Evolutionary conservation across 2,888 invertebrate genomes (phyloP), one percentile per base, ranked within the genome.

Genomic region (Troilus luridus): DNA sequence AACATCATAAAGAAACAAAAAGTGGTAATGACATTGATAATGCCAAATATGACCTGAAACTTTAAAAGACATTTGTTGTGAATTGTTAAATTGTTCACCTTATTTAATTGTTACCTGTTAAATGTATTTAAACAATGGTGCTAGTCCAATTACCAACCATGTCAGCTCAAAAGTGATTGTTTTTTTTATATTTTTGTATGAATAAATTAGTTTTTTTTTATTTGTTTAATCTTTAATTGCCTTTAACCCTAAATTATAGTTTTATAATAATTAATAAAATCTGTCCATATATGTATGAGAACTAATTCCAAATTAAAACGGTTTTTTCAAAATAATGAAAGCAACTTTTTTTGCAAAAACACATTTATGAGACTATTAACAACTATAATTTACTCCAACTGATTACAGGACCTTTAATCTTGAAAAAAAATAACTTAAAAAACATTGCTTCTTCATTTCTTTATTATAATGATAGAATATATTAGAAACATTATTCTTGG

Each of bases 111-210:
- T 85, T 85, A 85, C 85, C 85, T 85, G 85, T 56, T 85, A 85
- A 54, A 85, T 85, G 56, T 85, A 85, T 85, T 56, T 85, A 56
- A 85, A 85, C 56, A 85, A 85, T 85, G 85, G 85, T 85, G 85
- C 85, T 85, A 85, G 85, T 85, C 85, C 85, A 85, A 85, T 56
- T 85, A 85, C 85, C 85, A 85, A 56, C 85, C 56, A 85, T 85
- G 85, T 85, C 85, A 54, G 85, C 85, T 85, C 85, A 85, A 85
- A 85, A 85, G 85, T 85, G 85, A 85, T 85, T 85, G 85, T 85
- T 85, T 85, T 85, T 41, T 85, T 85, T 85, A 85, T 85, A 85
- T 85, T 85, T 85, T 85, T 85, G 85, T 85, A 85, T 85, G 56
- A 85, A 85, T 85, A 85, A n/a, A 85, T 85, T 85, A 85, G 85